Evolutionary conservation across 2,797 vertebrate species (phyloP), one percentile per base, ranked within the genome.

Genomic region (Gobionotothen gibberifrons): DNA sequence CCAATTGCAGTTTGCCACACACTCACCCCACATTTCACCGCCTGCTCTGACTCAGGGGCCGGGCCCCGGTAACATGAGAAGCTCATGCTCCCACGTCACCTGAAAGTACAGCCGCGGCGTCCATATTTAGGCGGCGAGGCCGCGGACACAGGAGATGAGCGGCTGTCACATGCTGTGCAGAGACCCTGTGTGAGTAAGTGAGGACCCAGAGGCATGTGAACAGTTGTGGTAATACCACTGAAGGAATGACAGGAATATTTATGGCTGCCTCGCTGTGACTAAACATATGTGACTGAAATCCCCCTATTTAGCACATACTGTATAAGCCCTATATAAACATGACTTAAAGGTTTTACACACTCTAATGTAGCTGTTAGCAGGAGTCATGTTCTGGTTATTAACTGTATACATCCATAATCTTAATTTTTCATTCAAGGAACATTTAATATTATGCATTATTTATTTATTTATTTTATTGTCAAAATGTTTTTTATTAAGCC

Each of bases 51-150:
- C 66, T 82, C 85, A 74, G 49, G 53, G 72, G 52, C 83, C 67
- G 14, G 65, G 44, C 60, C 71, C 65, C 17, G 61, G 82, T 82
- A 73, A 91, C 86, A 83, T 76, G 86, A 93, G 81, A 84, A 69
- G 49, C 66, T 72, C 1, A 22, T 44, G 81, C 57, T 76, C 87
- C 67, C 43, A 87, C 79, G 78, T 92, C 93, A 92, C 69, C 76
- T 5, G 36, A 68, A 82, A 79, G 70, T 66, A 55, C 69, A 78
- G 69, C 78, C 32, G 5, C 69, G 76, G 76, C 40, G 8, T 70
- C 87, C 90, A 84, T 90, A 83, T 90, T 88, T 87, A 90, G 88
- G 61, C 39, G 7, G 69, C 58, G 79, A 79, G 81, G 64, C 72
- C 48, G 74, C 32, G 26, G 81, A 85, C 81, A 85, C 62, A 42